Conservation (phyloP, 2,797 vertebrate species). For the Rachycentron canadum region DNA sequence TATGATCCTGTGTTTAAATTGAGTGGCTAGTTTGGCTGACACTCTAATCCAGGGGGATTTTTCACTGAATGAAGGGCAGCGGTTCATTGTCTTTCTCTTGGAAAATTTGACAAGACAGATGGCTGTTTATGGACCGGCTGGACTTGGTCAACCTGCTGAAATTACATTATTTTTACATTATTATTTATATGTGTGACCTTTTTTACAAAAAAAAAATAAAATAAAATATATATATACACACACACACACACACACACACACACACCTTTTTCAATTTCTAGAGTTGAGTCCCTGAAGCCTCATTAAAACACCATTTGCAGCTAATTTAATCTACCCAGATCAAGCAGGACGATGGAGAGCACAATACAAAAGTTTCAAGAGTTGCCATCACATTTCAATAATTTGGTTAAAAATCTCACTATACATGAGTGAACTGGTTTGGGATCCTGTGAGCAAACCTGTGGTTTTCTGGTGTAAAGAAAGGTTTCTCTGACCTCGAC, state of each 20-base stretch:
- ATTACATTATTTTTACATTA: too few species aligned
- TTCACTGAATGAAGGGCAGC: slow-evolving; percentile 31
- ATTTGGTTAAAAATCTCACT: slow-evolving; percentile 10
- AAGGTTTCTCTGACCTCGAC: not conserved
- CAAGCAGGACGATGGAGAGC: not conserved
- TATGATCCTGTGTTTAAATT: slow-evolving; percentile 50
- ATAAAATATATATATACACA: not conserved
- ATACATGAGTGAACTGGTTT: not conserved
- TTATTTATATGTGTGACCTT: slow-evolving; percentile 13
- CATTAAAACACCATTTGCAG: slow-evolving; percentile 7
- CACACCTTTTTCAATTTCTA: not conserved
- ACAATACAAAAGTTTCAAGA: not conserved
- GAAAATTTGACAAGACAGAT: slow-evolving; percentile 47
- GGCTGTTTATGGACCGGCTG: slow-evolving; percentile 26
- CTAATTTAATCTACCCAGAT: slow-evolving; percentile 14
- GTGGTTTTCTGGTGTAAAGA: not conserved
- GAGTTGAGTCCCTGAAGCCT: not conserved
- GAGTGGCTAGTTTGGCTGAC: slow-evolving; percentile 48
- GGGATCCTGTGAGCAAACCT: not conserved
- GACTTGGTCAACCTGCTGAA: slow-evolving; percentile 4
- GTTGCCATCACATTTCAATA: not conserved
- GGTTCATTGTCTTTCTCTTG: slow-evolving; percentile 19
- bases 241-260: too few species aligned
- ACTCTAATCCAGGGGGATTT: slow-evolving; percentile 36
- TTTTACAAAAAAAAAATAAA: not conserved